Evolutionary conservation across 2,797 vertebrate genomes (phyloP), one percentile per base, ranked within the genome.

Genomic region (Characodon lateralis): DNA sequence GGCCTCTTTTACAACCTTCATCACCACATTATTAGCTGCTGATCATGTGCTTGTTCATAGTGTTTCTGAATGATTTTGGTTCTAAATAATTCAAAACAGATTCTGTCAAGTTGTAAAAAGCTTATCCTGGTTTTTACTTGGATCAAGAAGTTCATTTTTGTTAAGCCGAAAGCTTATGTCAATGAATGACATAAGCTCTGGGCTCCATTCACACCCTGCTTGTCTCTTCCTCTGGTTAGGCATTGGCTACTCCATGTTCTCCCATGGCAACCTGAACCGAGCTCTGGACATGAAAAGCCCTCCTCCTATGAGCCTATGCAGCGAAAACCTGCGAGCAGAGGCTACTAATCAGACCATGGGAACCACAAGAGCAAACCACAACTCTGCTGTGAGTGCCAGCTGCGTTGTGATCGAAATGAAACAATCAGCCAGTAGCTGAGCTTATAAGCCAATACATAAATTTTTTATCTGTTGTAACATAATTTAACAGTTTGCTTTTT

Each of bases 161-260:
- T 80, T 82, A 74, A 76, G 77, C 78, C 85, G 35, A 35, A 35
- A 35, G 4, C 35, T 35, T 35, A 35, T 35, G 35, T 22, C 20
- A 24, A 65, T 39, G 8, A 28, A 35, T 35, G 31, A 22, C 10
- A 4, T 35, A 12, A 22, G 63, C 31, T 28, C 74, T 41, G 88
- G 89, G 93, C 89, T 92, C 86, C 87, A 94, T 94, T 95, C 93
- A 93, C 91, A 92, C 94, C 82, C 91, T 58, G 72, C 89, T 87
- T 50, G 73, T 88, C 51, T 87, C 53, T 89, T 58, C 86, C 71
- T 43, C 87, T 84, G 4, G 4, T 14, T 86, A 97, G 97, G 96
- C 76, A 92, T 97, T 1, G 90, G 96, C 82, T 97, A 97, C 91
- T 95, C 97, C 0, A 88, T 97, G 86, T 96, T 97, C 93, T 94